Evolutionary conservation across 2,797 vertebrate genomes (phyloP).

Genomic region (Austrolebias charrua): DNA sequence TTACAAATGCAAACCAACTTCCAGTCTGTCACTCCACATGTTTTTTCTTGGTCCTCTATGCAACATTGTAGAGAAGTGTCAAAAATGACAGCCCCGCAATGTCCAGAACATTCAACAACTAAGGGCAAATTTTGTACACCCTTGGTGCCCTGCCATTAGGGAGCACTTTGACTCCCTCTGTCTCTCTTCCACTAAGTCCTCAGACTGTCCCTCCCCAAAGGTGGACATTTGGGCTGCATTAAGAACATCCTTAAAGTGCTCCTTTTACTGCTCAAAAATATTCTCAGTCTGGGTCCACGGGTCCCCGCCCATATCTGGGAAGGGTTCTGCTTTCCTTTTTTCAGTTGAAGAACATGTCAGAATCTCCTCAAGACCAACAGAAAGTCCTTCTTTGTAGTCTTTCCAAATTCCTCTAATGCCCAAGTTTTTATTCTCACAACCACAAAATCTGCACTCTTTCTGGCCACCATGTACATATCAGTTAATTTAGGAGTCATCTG

Average conservation of each 20-base stretch:
- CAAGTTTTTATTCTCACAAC: background rate
- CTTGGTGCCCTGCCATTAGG: background rate
- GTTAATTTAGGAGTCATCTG: background rate
- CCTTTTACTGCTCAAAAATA: background rate
- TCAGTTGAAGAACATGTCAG: background rate
- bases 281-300: background rate
- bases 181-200: too few species aligned
- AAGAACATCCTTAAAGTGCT: background rate
- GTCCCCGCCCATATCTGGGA: background rate
- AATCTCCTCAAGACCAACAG: background rate
- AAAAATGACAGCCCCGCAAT: background rate
- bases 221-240: too few species aligned
- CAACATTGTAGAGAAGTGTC: background rate
- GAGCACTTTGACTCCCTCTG: background rate
- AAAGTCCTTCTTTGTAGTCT: background rate
- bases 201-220: too few species aligned
- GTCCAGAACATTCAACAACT: background rate
- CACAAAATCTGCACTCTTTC: background rate
- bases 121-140: too few species aligned
- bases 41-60: background rate
- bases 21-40: background rate
- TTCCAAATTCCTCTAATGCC: background rate
- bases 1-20: too few species aligned
- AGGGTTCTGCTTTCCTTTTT: background rate
- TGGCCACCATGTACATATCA: background rate